Percentiles rank a stretch among this genome's conserved stretches.
These are phyloP conservation scores for Chionodraco myersi DNA, from an alignment of 2,113 vertebrate species.

Conservation along the genomic window DNA sequence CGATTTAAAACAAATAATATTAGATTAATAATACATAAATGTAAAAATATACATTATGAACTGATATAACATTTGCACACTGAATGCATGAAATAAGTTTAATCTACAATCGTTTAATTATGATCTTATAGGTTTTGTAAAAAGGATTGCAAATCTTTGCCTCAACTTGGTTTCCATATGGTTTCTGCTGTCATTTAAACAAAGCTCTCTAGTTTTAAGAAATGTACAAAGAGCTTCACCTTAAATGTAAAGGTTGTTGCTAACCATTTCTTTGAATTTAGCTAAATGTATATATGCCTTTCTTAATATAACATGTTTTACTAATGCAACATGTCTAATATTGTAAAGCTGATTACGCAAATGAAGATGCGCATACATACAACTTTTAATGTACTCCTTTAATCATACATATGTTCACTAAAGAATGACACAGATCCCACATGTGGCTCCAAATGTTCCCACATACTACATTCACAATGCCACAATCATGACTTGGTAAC, in stretches of 20 bases:
- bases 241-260: neutral
- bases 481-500: neutral
- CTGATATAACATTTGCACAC: no score
- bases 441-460: neutral
- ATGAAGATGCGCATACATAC: neutral
- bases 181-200: neutral
- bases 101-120: no score
- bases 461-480: neutral
- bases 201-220: neutral
- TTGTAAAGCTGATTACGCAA: conserved; percentile 11
- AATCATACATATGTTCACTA: conserved; percentile 9
- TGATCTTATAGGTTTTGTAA: neutral
- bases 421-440: neutral
- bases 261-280: neutral
- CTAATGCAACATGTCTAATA: no score
- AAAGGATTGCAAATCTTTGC: neutral
- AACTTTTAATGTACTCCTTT: neutral
- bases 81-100: no score
- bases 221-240: neutral
- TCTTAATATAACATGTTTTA: no score
- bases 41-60: no score
- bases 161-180: neutral
- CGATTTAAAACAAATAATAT: no score
- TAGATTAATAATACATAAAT: no score
- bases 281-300: neutral